Evolutionary conservation across 1,140 invertebrate species (phyloP), one percentile per base, ranked within the genome.

Genomic region (Brachionus koreanus): DNA sequence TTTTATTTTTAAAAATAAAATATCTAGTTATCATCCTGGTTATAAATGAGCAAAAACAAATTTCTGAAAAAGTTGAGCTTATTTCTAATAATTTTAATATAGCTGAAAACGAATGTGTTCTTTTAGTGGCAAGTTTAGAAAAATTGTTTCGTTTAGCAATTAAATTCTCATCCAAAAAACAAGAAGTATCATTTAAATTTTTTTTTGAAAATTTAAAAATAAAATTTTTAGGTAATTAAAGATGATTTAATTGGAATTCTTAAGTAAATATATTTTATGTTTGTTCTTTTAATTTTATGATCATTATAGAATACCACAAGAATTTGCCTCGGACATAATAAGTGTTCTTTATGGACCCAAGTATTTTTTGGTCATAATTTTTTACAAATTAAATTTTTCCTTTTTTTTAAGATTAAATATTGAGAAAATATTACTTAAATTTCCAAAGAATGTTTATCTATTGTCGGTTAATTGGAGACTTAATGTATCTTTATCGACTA

Each of bases 401-500:
- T 0, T 6, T 19, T 10, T 13, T 9, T 13, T 3, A 29, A 43
- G 69, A 25, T 4, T 25, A 25, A 46, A 43, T 5, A 13, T 49
- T 46, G 69, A 74, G 33, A 29, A 46, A 23, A 46, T 25, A 49
- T 46, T n/a, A n/a, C 2, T 25, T 13, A 25, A 23, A 12, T 35
- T 5, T 79, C 76, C 46, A 35, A 39, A 61, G 7, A 42, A 39
- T 57, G 46, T 61, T 3, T 19, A 25, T 57, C 19, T 61, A 7
- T 19, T 19, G 16, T 37, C 29, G 1, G 19, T 79, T 13, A 61
- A 79, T 29, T 79, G 76, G 76, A 57, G 76, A 65, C 5, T 79
- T 12, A 49, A 79, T 42, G 76, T 79, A 10, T 35, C 23, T 12
- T 42, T 79, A 33, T 79, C 76, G 23, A 79, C 76, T 3, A 79